phyloP scores from a whole-genome alignment of 2,888 invertebrate species.

The Pyrrhosoma nymphula region DNA sequence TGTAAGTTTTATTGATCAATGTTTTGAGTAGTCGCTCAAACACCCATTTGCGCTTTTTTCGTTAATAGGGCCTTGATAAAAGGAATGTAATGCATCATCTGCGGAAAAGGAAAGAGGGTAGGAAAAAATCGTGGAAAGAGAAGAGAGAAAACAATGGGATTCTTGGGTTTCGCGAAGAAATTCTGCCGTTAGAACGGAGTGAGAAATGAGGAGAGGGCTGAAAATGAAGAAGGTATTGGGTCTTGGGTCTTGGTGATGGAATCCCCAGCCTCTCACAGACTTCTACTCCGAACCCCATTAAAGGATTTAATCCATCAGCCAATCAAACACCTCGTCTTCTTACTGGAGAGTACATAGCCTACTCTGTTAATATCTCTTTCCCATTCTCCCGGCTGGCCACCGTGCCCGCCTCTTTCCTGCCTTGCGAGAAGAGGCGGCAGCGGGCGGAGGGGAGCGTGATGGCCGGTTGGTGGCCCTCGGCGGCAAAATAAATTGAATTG shows the following conservation, averaged over 20 bases:
- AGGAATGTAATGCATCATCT: not conserved
- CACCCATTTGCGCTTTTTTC: not conserved
- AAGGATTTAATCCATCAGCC: conserved; percentile 64
- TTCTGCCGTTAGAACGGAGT: not conserved
- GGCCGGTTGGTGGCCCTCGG: not conserved
- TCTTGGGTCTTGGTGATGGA: conserved; percentile 48
- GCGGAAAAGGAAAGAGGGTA: not conserved
- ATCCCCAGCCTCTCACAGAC: conserved; percentile 54
- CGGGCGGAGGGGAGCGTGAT: not conserved
- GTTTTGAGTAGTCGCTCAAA: not conserved
- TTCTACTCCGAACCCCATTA: conserved; percentile 40
- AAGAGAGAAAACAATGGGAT: not conserved
- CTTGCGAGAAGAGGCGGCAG: not conserved
- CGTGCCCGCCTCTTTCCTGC: not conserved
- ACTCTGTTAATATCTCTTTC: not conserved
- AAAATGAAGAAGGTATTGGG: not conserved
- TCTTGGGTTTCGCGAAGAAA: not conserved
- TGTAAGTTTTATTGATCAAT: too few relatives aligned
- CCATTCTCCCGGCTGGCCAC: not conserved
- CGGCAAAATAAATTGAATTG: conserved; percentile 2
- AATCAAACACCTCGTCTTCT: conserved; percentile 24
- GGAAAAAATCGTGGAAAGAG: not conserved
- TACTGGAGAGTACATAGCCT: not conserved
- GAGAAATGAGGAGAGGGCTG: not conserved
- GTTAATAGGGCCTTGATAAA: not conserved